Evolutionary conservation across 2,797 vertebrate species (phyloP), one percentile per base, ranked within the genome.

Genomic region (Ciconia nigra): DNA sequence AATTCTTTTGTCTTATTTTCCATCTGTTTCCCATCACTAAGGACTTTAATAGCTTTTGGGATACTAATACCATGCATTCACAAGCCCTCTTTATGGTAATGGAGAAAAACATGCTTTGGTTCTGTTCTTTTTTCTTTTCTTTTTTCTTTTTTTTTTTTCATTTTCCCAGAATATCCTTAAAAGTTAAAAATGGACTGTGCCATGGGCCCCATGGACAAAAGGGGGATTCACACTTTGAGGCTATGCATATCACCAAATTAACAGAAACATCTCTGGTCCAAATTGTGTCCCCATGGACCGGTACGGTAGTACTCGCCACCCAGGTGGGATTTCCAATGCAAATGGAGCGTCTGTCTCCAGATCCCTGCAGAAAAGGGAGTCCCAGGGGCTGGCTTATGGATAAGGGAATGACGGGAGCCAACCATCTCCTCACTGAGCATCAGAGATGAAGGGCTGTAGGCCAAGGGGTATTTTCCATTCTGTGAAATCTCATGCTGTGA

Each of bases 1-100:
- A 98, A 97, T 98, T 98, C 97, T 98, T 98, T 98, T 98, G 97
- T 98, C 98, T 98, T 98, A 97, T 98, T 98, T 98, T 96, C 97
- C 98, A 98, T 98, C 98, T 98, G 98, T 97, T 98, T 98, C 97
- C 90, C 97, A 98, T 98, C 97, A 98, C 92, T 87, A 90, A 91
- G 92, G 90, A 96, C 91, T 98, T 98, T 97, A 98, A 98, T 95
- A 98, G 97, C 91, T 97, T 98, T 97, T 93, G 94, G 96, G 92
- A 96, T 98, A 96, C 94, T 96, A 97, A 96, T 86, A 89, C 94
- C 95, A 78, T 95, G 93, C 97, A 97, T 96, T 97, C 97, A 97
- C 96, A 93, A 96, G 70, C 92, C 70, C 83, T 97, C 96, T 96
- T 96, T 98, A 81, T 96, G 93, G 96, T 93, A 92, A 91, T 95